Conservation (phyloP, 2,888 invertebrate species). For the Aquatica leii region DNA sequence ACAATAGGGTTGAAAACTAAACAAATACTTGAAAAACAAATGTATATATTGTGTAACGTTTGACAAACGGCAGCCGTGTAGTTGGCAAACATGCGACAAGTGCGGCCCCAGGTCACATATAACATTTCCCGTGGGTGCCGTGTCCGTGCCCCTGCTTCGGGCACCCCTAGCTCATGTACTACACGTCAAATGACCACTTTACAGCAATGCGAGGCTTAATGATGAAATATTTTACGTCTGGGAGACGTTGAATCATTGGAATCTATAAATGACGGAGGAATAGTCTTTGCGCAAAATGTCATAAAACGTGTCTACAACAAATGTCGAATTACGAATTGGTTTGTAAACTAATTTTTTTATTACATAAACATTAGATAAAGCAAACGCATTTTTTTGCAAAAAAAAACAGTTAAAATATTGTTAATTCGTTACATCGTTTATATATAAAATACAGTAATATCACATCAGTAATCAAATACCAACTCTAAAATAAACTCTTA, state of each 20-base stretch:
- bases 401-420: too few species aligned
- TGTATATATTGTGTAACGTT: constrained; percentile 54
- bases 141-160: constrained; percentile 35
- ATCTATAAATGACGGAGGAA: constrained; percentile 35
- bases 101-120: constrained; percentile 50
- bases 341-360: too few species aligned
- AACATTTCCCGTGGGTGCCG: constrained; percentile 41
- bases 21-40: constrained; percentile 55
- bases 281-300: neutral
- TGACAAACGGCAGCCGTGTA: constrained; percentile 55
- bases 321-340: neutral
- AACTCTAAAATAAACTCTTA: too few species aligned
- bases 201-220: constrained; percentile 62
- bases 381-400: too few species aligned
- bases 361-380: too few species aligned
- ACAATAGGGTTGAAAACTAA: constrained; percentile 43
- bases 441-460: too few species aligned
- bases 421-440: too few species aligned
- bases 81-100: constrained; percentile 47
- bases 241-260: constrained; percentile 63
- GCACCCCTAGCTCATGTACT: constrained; percentile 49
- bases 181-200: constrained; percentile 65
- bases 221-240: constrained; percentile 64
- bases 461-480: too few species aligned
- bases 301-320: neutral